Base-by-base conservation (phyloP, 2,888 invertebrate species). In the Dolichomitus sp. region DNA sequence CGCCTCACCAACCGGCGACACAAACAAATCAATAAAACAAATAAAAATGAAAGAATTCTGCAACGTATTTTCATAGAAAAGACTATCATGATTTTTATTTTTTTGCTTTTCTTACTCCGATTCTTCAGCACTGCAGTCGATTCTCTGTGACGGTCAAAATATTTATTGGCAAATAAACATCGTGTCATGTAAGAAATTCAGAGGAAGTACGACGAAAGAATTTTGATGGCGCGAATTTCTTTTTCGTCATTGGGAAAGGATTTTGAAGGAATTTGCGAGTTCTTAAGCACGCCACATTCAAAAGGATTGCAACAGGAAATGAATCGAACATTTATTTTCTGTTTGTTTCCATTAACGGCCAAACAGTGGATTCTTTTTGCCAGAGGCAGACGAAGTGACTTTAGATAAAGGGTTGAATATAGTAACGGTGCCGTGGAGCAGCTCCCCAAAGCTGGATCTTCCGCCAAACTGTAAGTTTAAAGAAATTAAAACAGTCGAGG, bases 401-500 rank as follows among this genome's bases (percentile, higher is more conserved):
- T 84, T 82, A 83, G 83, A 84, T 27, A 82, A 83, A 83, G 85
- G 77, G 65, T 87, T 86, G 88, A 89, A 88, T 89, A 89, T 89
- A 91, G 88, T 89, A 91, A 91, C 88, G 92, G 87, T 87, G 91
- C 88, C 90, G 88, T 90, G 91, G 90, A 90, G 91, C 88, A 91
- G 90, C 90, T 92, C 89, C 85, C 92, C 90, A 89, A 88, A 89
- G 89, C 90, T 90, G 88, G 89, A 90, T 87, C 88, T 88, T 92
- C 92, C 91, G 89, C 89, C 90, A 91, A 92, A 93, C 93, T 93
- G 93, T 92, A 93, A 93, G 92, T 92, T 93, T 87, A 93, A 93
- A 93, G 90, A 93, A 92, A 93, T 93, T 93, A 93, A 93, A 93
- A 93, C 89, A 90, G 88, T 93, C 92, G 91, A 90, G 86, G 90